Percentiles rank a stretch among this genome's conserved stretches.
These are phyloP conservation scores for Simalia tracyae DNA, from an alignment of 2,797 vertebrate species.

Conservation along the genomic window DNA sequence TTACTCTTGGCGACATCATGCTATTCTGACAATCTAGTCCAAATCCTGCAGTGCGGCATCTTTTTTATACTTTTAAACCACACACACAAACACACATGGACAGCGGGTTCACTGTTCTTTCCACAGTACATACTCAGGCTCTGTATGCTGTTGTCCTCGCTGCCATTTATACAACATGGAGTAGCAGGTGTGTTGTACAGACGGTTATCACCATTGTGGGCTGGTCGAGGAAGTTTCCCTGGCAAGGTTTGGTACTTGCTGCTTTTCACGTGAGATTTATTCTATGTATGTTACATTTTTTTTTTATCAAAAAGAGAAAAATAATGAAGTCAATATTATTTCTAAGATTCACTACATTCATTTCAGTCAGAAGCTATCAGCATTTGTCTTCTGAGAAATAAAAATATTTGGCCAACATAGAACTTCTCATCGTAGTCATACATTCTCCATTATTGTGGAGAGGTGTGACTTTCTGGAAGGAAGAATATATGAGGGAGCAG, in stretches of 20 bases:
- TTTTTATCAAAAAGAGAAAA: not conserved
- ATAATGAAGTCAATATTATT: not conserved
- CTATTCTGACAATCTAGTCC: not conserved
- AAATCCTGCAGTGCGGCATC: accelerated
- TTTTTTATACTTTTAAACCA: not conserved
- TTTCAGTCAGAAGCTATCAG: not conserved
- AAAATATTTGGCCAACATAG: not conserved
- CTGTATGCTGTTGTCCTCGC: conserved; percentile 69
- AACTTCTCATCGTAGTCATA: not conserved
- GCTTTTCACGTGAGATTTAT: conserved; percentile 68
- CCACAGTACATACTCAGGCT: conserved; percentile 78
- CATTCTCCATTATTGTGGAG: too few relatives aligned
- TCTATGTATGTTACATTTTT: conserved; percentile 67
- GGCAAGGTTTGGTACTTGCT: conserved; percentile 91
- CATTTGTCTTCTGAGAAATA: not conserved
- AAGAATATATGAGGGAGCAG: not conserved
- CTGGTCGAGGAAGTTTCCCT: conserved; percentile 80
- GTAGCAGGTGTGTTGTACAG: conserved; percentile 54
- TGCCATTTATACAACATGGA: conserved; percentile 61
- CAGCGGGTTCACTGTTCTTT: too few relatives aligned
- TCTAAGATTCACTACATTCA: accelerated
- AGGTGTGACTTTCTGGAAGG: not conserved
- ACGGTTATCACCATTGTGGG: conserved; percentile 78
- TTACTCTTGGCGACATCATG: accelerated
- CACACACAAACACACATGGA: not conserved